These are phyloP conservation scores for Aplysia californica DNA, from an alignment of 1,140 invertebrate species.

Conservation along the genomic window DNA sequence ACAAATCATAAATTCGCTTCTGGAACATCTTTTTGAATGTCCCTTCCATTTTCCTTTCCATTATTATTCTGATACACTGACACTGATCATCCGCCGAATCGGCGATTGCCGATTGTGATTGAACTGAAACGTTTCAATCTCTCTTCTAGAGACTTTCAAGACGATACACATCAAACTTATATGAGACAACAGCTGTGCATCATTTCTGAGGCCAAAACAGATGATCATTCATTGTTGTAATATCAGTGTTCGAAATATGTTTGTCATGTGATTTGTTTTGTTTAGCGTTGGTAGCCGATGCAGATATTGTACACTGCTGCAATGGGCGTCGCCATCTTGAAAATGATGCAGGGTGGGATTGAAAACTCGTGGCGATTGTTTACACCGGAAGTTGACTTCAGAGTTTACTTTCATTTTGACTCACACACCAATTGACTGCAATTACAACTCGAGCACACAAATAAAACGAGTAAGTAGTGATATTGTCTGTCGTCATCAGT, in stretches of 20 bases:
- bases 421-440: no score
- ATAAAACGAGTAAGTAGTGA: background rate
- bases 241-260: background rate
- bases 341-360: background rate
- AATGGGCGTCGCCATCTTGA: conserved; percentile 25
- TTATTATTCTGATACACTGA: no score
- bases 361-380: conserved; percentile 34
- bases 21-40: conserved; percentile 62
- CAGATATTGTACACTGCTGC: background rate
- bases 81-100: no score
- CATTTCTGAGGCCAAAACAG: no score
- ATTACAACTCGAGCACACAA: background rate
- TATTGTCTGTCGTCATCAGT: background rate
- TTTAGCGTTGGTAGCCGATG: background rate
- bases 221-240: background rate
- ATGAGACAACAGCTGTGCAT: background rate
- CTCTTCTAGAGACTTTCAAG: background rate
- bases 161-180: background rate
- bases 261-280: background rate
- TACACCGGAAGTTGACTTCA: conserved; percentile 27
- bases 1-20: conserved; percentile 62
- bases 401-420: background rate
- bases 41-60: conserved; percentile 37
- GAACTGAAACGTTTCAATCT: no score
- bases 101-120: no score